A percentile compares a stretch with the other conserved stretches of the same genome.
Evolutionary conservation across 2,797 vertebrate genomes (phyloP).

Genomic region (Lepidocolaptes lacrymiger): DNA sequence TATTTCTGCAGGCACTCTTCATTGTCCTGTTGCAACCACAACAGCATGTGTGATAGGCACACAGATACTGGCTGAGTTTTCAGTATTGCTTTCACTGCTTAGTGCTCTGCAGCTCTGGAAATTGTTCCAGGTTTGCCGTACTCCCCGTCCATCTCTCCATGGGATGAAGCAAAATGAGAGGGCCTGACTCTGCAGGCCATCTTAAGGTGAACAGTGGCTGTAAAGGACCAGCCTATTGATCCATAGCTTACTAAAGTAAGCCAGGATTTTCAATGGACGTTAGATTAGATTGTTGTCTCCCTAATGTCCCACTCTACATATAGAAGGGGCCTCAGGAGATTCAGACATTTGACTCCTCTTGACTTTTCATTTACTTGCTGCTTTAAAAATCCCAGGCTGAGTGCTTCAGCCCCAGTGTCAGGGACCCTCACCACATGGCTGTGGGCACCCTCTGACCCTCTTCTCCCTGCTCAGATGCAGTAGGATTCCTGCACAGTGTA

Average conservation of each 20-base stretch:
- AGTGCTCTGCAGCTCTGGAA: neutral
- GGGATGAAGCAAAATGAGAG: neutral
- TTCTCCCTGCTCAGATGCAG: neutral
- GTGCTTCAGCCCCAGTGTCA: neutral
- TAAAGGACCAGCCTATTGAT: neutral
- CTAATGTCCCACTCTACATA: neutral
- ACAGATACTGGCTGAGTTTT: neutral
- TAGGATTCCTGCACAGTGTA: neutral
- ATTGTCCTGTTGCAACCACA: neutral
- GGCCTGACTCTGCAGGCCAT: neutral
- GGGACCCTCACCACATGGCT: neutral
- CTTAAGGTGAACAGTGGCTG: neutral
- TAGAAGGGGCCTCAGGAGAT: neutral
- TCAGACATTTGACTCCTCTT: neutral
- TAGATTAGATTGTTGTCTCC: neutral
- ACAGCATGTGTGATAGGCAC: neutral
- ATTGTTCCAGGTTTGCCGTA: accelerated
- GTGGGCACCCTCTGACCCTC: neutral
- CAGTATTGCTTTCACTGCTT: neutral
- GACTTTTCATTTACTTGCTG: neutral
- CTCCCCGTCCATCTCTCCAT: neutral
- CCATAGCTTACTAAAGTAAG: neutral
- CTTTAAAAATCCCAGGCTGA: neutral
- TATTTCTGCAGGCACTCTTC: neutral
- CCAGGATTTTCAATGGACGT: neutral